Base-by-base conservation (phyloP, 2,113 vertebrate species). In the Vireo altiloquus region DNA sequence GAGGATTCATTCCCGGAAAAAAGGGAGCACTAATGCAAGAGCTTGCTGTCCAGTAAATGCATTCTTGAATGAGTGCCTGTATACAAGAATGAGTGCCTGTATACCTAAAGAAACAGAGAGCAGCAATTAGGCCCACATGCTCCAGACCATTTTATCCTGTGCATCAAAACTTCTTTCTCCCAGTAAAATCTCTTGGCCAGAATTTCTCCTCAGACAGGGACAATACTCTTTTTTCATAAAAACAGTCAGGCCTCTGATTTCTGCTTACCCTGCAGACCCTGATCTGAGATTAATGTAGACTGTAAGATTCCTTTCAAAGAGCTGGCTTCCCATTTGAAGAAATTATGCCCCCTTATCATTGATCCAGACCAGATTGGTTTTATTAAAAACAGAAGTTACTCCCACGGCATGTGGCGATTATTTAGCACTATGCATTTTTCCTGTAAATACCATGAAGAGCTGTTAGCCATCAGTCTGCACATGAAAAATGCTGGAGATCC, bases 371-470 rank as follows among this genome's bases (percentile, higher is more conserved):
- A 97, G 96, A 98, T 85, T 97, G 97, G 59, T 94, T 97, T 97
- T 97, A 97, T 98, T 95, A 84, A 94, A 98, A 98, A 97, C 97
- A 98, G 96, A 97, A 97, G 94, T 97, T 94, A 75, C 89, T 97
- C 96, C 92, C 91, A 97, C 65, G 13, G 76, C 95, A 72, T 74
- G 95, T 95, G 95, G 90, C 56, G 65, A 96, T 92, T 97, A 86
- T 95, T 97, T 97, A 97, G 76, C 95, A 95, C 96, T 47, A 88
- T 92, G 89, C 90, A 56, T 94, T 97, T 96, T 97, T 95, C 91
- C 76, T 97, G 90, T 96, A 96, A 90, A 71, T 95, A 96, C 91
- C 44, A 89, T 61, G 68, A 94, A 95, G 86, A 77, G 71, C 94
- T 96, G 95, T 82, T 92, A 96, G 90, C 70, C 89, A 86, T 91